Percentiles rank a stretch among this genome's conserved stretches.
These are phyloP conservation scores for Phrynosoma blainvillii DNA, from an alignment of 2,113 vertebrate species.

Conservation along the genomic window DNA sequence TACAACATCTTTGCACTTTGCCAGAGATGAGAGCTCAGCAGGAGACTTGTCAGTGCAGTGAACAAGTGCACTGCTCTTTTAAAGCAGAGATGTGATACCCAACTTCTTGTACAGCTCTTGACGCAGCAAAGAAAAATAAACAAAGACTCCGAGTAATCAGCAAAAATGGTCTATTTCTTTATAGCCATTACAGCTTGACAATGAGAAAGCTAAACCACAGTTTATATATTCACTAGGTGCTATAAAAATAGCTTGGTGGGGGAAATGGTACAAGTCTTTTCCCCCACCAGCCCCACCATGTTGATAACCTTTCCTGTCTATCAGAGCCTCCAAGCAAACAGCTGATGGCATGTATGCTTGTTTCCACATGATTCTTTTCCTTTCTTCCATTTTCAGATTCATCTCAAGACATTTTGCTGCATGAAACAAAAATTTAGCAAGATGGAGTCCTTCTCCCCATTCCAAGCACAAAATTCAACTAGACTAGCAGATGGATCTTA, in stretches of 20 bases:
- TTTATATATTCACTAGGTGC: background rate
- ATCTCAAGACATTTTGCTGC: background rate
- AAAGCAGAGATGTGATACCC: constrained; percentile 21
- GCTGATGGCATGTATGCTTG: background rate
- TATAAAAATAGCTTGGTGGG: background rate
- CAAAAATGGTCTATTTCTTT: background rate
- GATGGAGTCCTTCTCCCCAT: background rate
- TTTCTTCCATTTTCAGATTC: background rate
- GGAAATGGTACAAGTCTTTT: background rate
- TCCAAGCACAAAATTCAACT: background rate
- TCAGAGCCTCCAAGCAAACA: background rate
- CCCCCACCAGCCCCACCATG: background rate
- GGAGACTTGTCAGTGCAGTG: constrained; percentile 21
- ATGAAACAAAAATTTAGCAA: background rate
- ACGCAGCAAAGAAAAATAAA: constrained; percentile 31
- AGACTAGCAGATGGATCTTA: background rate
- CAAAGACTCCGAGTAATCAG: constrained; percentile 20
- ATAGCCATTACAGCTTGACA: constrained; percentile 18
- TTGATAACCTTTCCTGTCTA: background rate
- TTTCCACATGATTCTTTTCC: too few relatives aligned
- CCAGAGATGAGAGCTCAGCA: background rate
- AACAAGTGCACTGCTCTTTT: constrained; percentile 31
- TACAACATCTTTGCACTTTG: background rate
- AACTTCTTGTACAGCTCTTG: background rate
- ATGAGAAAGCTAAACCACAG: background rate